phyloP scores from a whole-genome alignment of 1,140 invertebrate species.

The Bilobella aurantiaca region DNA sequence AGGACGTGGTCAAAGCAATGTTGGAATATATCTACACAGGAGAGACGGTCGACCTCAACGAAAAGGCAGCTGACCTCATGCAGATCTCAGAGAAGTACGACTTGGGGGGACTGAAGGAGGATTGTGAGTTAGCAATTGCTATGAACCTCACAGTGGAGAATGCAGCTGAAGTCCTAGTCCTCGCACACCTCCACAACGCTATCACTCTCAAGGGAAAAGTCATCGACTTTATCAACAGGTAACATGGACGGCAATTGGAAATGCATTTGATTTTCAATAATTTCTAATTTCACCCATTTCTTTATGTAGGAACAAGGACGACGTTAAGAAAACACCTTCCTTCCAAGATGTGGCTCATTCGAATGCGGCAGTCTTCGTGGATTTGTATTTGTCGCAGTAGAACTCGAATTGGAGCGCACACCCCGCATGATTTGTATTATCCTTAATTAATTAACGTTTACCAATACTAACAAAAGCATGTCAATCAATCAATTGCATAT shows the following conservation, averaged over 20 bases:
- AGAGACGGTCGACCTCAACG: constrained; percentile 19
- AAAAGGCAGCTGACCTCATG: constrained; percentile 29
- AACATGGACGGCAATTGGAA: background rate
- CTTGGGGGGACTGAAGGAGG: constrained; percentile 29
- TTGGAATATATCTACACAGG: constrained; percentile 33
- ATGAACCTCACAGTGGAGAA: constrained; percentile 29
- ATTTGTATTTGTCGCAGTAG: constrained; percentile 30
- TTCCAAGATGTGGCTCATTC: constrained; percentile 27
- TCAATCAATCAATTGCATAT: too few species aligned
- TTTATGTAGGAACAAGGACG: constrained; percentile 30
- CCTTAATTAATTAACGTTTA: background rate
- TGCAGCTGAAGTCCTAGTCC: constrained; percentile 28
- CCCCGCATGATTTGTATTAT: background rate
- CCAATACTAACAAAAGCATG: too few species aligned
- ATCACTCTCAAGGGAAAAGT: constrained; percentile 25
- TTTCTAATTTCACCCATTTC: background rate
- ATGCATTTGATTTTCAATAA: background rate
- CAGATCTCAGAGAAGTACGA: constrained; percentile 34
- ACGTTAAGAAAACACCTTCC: constrained; percentile 28
- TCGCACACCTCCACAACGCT: constrained; percentile 33
- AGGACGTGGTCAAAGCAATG: constrained; percentile 33
- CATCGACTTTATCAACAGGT: constrained; percentile 11
- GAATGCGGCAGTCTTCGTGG: constrained; percentile 29
- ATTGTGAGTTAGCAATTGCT: constrained; percentile 30
- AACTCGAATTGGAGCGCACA: background rate